Base-by-base conservation (phyloP, 2,888 invertebrate genomes). In the Synergus gifuensis region DNA sequence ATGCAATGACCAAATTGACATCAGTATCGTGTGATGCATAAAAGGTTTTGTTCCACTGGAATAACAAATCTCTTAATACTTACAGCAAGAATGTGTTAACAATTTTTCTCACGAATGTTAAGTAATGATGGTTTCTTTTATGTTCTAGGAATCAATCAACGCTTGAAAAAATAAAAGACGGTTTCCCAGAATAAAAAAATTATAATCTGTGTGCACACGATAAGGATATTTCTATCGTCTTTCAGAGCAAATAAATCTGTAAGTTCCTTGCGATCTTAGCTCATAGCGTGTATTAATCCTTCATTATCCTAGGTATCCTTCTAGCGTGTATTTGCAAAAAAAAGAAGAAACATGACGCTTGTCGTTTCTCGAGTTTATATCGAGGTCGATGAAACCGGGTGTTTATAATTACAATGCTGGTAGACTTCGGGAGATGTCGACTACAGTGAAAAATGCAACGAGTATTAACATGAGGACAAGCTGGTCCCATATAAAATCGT, bases 401-500 rank as follows among this genome's bases (percentile, higher is more conserved):
- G 79, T 81, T 66, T 79, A 83, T 88, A 88, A 88, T 88, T 88
- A 86, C 83, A 85, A 83, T 84, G 78, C 83, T 83, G 81, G 73
- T 77, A 79, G 79, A 67, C 81, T 79, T 78, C 81, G 83, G 54
- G 79, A 79, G 81, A 82, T 80, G 81, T 78, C 83, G 85, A 83
- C 85, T 86, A 85, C 85, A 85, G 85, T 85, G 86, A 88, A 88
- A 87, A 87, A 87, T 67, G 81, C 77, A 67, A 82, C 81, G 83
- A 84, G 86, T 85, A 87, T 86, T 88, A 86, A 88, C 80, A 58
- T n/a, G 18, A 49, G 5, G 36, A 63, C 11, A 46, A 60, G n/a
- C 12, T 63, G 7, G 22, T 22, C 76, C 44, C 36, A 22, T 40
- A 22, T 76, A 11, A 22, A 42, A 60, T 58, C 22, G 11, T 18